Evolutionary conservation across 1,140 invertebrate genomes (phyloP), one percentile per base, ranked within the genome.

Genomic region (Brachionus manjavacas): DNA sequence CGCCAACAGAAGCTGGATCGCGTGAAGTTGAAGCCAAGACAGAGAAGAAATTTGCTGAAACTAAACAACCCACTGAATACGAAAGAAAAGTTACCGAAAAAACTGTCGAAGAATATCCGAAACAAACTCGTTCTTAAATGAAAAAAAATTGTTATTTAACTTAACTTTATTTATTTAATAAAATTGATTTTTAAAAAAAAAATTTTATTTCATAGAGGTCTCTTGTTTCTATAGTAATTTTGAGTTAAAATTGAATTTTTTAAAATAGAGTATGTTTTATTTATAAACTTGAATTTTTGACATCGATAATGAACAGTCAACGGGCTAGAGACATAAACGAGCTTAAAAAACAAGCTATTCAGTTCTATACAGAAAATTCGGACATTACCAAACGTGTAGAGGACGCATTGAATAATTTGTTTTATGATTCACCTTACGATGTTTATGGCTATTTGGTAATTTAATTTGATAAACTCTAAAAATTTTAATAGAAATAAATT

Each of bases 371-470:
- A 12, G 85, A 90, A 86, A 90, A 90, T 88, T 64, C 52, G 2
- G 87, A 87, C 14, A 88, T 90, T 20, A 88, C 88, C 16, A 76
- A 87, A 81, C 88, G 88, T 84, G 89, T 90, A 85, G 88, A 90
- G 85, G 87, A 88, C 55, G 84, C 89, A 8, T 80, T 90, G 12
- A 90, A 90, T 85, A 84, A 86, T 23, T 89, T 89, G 87, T 90
- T 89, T 86, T 87, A 87, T 85, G 89, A 89, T 46, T 86, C 88
- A 25, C 89, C 89, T 74, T 14, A 85, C 41, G 88, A 89, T 87
- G 87, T 88, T 39, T 89, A 88, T 86, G 89, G 89, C 14, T 86
- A 90, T 85, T 86, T 90, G 85, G 88, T 89, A 86, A 85, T 31
- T 35, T 31, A 39, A 12, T 81, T 20, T 14, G 16, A 7, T 81